Evolutionary conservation across 2,113 vertebrate species (phyloP), one percentile per base, ranked within the genome.

Genomic region (Pionites leucogaster): DNA sequence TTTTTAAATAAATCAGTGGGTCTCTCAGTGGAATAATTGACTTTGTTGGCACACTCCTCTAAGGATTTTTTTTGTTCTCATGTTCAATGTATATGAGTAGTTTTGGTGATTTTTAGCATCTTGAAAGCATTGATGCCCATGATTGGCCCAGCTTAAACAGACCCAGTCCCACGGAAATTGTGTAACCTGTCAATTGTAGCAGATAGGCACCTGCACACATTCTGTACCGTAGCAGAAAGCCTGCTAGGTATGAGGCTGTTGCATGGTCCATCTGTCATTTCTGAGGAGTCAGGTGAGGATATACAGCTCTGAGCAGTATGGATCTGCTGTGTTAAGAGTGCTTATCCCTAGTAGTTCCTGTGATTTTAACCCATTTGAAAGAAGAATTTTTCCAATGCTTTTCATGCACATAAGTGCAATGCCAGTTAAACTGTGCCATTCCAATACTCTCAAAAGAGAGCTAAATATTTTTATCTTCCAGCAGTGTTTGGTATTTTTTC

Each of bases 141-240:
- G 47, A 24, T 13, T 86, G 37, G 24, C 42, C 65, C 52, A 37
- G 17, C 7, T 72, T 75, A 35, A 65, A 28, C 25, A 70, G 65
- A 10, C 46, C 12, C 24, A 69, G 44, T 23, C 72, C 10, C 6
- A 44, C 83, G 33, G 28, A 83, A 68, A 62, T 0, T 1, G 10
- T 31, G 49, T 52, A 9, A 46, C 5, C 0, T 17, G 5, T 33
- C n/a, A 37, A 0, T 3, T 49, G 18, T 16, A 53, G 62, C 72
- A 47, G 53, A 25, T n/a, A 3, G 50, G 23, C 42, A n/a, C 25
- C 68, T 83, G 8, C 44, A 37, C 1, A 33, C 55, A 46, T 37
- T 46, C 44, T 50, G 19, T 49, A 7, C 52, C 5, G 0, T 7
- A 19, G 42, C 8, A 22, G 71, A 37, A 86, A 37, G 64, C 23